A percentile compares a stretch with the other conserved stretches of the same genome.
These are phyloP conservation scores for Linnaemya tessellans DNA, from an alignment of 2,888 invertebrate genomes.

Conservation along the genomic window DNA sequence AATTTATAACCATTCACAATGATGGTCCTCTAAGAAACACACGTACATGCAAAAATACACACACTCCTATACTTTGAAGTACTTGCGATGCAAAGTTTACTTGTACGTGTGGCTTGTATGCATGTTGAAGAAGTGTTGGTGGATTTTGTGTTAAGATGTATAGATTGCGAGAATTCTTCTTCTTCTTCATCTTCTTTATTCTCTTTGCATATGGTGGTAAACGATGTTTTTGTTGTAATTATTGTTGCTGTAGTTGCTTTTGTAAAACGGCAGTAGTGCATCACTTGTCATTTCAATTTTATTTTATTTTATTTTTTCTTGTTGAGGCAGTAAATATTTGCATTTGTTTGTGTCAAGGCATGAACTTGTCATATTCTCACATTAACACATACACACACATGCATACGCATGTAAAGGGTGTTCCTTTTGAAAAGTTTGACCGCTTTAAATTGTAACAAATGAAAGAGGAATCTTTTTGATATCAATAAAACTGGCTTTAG, in stretches of 20 bases:
- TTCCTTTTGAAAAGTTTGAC: no score
- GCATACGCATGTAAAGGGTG: neutral
- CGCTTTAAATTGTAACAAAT: no score
- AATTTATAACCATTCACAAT: constrained; percentile 47
- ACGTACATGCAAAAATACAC: neutral
- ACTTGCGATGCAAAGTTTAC: neutral
- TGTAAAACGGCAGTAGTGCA: constrained; percentile 30
- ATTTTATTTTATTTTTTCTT: constrained; percentile 28
- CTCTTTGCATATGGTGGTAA: constrained; percentile 17
- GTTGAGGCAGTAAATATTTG: constrained; percentile 26
- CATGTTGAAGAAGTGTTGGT: neutral
- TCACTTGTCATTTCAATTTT: constrained; percentile 39
- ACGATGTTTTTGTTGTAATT: constrained; percentile 3
- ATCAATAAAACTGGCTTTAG: no score
- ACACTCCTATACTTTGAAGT: neutral
- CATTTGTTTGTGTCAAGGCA: constrained; percentile 35
- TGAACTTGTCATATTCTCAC: constrained; percentile 46
- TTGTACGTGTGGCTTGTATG: neutral
- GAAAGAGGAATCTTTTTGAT: no score
- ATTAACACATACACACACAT: constrained; percentile 47
- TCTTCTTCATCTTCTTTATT: neutral
- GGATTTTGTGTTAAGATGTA: neutral
- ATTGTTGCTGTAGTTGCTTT: constrained; percentile 25
- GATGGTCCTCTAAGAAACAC: constrained; percentile 15
- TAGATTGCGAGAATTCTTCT: neutral